Evolutionary conservation across 2,113 vertebrate species (phyloP).

Genomic region (Salvator merianae): DNA sequence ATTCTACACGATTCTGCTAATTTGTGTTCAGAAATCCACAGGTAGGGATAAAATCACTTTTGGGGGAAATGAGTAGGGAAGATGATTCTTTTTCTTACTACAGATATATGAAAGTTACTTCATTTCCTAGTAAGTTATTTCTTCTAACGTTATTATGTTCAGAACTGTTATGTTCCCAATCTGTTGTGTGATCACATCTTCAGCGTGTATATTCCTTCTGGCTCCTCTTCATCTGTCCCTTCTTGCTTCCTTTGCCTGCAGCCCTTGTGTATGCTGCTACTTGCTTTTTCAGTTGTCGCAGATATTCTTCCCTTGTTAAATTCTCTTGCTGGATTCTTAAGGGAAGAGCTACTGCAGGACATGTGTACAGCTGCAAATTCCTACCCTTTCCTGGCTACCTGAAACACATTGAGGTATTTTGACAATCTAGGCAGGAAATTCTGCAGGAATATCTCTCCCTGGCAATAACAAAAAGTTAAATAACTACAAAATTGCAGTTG

Average conservation of each 20-base stretch:
- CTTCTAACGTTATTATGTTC: accelerated
- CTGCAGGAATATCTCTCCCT: not conserved
- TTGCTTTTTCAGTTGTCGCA: not conserved
- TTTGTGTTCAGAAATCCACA: not conserved
- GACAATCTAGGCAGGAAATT: not conserved
- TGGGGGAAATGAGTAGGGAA: not conserved
- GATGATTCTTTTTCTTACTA: slow-evolving; percentile 10
- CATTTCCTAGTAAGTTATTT: not conserved
- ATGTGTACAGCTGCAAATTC: not conserved
- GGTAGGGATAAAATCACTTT: not conserved
- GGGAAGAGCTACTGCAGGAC: not conserved
- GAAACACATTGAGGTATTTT: not conserved
- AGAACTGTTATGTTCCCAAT: slow-evolving; percentile 3
- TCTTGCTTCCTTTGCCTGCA: not conserved
- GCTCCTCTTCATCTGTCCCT: not conserved
- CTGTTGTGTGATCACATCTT: not conserved
- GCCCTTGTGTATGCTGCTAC: not conserved
- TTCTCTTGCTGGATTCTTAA: not conserved
- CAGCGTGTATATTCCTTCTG: not conserved
- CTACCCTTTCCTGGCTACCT: not conserved
- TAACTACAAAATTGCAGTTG: too few relatives aligned
- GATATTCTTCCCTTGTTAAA: not conserved
- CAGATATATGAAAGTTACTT: not conserved
- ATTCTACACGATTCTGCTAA: slow-evolving; percentile 22
- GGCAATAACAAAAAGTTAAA: too few relatives aligned